These are phyloP conservation scores for Myocastor coypus DNA, from an alignment of 2,113 vertebrate species.

Conservation along the genomic window DNA sequence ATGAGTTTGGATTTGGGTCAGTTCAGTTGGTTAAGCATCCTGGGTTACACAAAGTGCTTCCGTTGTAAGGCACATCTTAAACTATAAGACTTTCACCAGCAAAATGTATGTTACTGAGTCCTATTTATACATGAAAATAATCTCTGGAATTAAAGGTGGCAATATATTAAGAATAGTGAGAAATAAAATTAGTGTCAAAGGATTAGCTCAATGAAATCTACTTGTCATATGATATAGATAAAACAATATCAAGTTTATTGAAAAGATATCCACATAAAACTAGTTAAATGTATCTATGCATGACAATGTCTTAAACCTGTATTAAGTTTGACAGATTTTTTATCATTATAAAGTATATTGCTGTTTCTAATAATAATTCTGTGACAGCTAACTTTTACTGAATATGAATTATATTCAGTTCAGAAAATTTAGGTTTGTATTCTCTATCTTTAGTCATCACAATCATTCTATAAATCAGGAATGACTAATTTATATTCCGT, in stretches of 20 bases:
- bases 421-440: background rate
- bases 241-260: background rate
- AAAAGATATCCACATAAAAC: background rate
- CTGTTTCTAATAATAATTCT: background rate
- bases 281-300: background rate
- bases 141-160: background rate
- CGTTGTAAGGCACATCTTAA: background rate
- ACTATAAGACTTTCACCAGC: background rate
- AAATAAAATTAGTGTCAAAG: conserved; percentile 18
- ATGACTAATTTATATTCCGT: background rate
- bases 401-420: background rate
- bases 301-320: background rate
- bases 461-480: background rate
- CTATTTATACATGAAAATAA: conserved; percentile 1
- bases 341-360: background rate
- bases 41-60: background rate
- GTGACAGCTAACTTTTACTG: background rate
- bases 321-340: background rate
- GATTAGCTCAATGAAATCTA: background rate
- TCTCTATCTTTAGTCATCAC: background rate
- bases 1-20: background rate
- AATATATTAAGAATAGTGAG: background rate
- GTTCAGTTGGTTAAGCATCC: background rate
- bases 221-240: background rate
- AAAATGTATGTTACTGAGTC: background rate